These are phyloP conservation scores for Lasiommata megera DNA, from an alignment of 2,888 invertebrate genomes.

Conservation along the genomic window DNA sequence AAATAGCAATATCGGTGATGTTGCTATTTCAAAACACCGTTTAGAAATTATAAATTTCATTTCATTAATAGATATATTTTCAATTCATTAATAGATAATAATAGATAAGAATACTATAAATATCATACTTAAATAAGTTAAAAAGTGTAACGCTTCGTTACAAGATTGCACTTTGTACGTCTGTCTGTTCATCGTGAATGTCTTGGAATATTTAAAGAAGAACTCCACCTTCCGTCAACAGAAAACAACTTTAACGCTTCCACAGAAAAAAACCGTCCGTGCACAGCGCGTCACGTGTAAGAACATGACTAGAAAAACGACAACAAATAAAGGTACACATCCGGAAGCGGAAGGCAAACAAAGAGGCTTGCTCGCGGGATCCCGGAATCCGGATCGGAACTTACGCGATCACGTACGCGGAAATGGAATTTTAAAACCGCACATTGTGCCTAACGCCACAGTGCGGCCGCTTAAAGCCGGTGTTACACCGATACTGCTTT, in stretches of 20 bases:
- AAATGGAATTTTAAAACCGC: conserved; percentile 77
- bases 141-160: too few species aligned
- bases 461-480: background rate
- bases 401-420: conserved; percentile 63
- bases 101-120: too few species aligned
- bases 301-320: conserved; percentile 8
- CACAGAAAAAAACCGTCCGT: background rate
- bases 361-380: conserved; percentile 33
- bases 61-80: too few species aligned
- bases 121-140: too few species aligned
- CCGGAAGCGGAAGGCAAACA: conserved; percentile 33
- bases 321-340: conserved; percentile 16
- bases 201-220: too few species aligned
- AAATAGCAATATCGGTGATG: too few species aligned
- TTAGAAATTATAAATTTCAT: too few species aligned
- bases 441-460: conserved; percentile 51
- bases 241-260: background rate
- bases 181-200: too few species aligned
- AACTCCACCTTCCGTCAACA: background rate
- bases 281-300: background rate
- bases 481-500: background rate
- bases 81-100: too few species aligned
- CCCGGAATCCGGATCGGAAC: conserved; percentile 60
- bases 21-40: too few species aligned
- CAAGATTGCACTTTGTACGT: too few species aligned